These are phyloP conservation scores for Stenolophus ochropezus DNA, from an alignment of 2,888 invertebrate genomes.

Conservation along the genomic window DNA sequence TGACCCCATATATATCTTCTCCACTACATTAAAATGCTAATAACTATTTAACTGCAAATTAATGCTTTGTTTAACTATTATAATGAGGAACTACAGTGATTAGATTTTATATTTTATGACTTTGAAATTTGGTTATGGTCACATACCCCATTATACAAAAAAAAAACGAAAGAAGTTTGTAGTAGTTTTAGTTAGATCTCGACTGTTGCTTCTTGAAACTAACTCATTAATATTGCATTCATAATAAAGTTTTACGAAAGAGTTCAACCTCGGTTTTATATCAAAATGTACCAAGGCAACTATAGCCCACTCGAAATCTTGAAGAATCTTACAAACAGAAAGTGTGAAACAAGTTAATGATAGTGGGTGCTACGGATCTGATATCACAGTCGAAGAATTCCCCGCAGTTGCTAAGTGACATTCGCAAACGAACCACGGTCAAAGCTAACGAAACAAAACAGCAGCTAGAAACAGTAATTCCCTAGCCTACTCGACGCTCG, in stretches of 20 bases:
- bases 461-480: background rate
- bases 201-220: background rate
- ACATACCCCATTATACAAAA: too few species aligned
- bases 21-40: too few species aligned
- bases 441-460: conserved; percentile 30
- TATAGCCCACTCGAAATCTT: background rate
- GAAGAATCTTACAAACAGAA: background rate
- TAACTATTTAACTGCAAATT: too few species aligned
- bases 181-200: background rate
- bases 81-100: too few species aligned
- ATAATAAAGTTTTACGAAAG: background rate
- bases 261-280: background rate
- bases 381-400: conserved; percentile 16
- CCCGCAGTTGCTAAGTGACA: conserved; percentile 6
- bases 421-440: conserved; percentile 35
- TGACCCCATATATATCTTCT: too few species aligned
- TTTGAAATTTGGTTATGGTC: too few species aligned
- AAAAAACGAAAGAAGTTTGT: too few species aligned
- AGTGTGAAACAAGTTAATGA: conserved; percentile 1
- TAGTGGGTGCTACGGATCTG: background rate
- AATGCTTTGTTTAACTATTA: too few species aligned
- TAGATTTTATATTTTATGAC: too few species aligned
- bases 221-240: background rate
- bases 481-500: background rate
- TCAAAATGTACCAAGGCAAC: background rate